These are phyloP conservation scores for Thera obeliscata DNA, from an alignment of 2,888 invertebrate species.

Conservation along the genomic window DNA sequence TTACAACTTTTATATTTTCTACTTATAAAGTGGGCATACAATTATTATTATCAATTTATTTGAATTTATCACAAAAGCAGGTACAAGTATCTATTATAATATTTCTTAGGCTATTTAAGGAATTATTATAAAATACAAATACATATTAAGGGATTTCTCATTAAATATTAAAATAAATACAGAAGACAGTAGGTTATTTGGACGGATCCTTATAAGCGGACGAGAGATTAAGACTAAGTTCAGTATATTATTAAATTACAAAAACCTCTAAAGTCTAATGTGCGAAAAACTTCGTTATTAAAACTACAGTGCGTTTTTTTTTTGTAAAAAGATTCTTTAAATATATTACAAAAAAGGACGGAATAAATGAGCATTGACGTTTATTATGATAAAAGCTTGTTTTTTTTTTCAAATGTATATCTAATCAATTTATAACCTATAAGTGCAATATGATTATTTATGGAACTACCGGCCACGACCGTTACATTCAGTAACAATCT, in stretches of 20 bases:
- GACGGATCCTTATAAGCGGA: not conserved
- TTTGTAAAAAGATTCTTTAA: constrained; percentile 7
- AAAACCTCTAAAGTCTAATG: constrained; percentile 3
- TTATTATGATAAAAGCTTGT: no score
- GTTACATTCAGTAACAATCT: no score
- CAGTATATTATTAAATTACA: not conserved
- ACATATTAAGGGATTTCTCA: not conserved
- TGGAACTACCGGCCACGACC: no score
- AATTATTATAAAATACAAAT: not conserved
- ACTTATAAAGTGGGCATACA: not conserved
- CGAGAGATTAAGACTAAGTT: not conserved
- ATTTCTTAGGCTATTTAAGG: not conserved
- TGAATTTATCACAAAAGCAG: constrained; percentile 11
- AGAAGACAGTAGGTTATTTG: not conserved
- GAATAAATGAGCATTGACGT: constrained; percentile 8
- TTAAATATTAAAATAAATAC: no score
- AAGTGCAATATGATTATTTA: no score
- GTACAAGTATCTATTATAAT: not conserved
- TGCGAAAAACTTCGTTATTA: constrained; percentile 9
- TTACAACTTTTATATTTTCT: not conserved
- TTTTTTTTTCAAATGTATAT: no score
- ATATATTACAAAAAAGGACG: constrained; percentile 13
- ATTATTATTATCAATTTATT: not conserved
- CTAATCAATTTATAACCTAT: no score
- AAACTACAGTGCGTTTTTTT: constrained; percentile 12